Evolutionary conservation across 2,113 vertebrate genomes (phyloP).

Genomic region (Sarotherodon lohbergeri): DNA sequence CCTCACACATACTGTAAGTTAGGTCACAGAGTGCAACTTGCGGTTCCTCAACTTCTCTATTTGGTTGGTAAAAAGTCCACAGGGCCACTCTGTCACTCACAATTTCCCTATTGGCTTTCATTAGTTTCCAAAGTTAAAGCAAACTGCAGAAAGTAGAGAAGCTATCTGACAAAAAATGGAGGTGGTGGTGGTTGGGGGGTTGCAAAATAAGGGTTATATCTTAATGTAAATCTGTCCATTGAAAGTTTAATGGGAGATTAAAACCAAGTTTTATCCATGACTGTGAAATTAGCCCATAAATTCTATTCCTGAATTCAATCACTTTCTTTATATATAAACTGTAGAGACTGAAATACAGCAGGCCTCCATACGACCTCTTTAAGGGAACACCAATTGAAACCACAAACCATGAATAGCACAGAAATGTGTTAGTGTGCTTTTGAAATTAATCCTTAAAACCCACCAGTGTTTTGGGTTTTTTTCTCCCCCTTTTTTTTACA

Average conservation of each 20-base stretch:
- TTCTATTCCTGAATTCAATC: conserved; percentile 39
- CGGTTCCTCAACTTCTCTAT: conserved; percentile 7
- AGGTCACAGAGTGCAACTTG: neutral
- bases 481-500: conserved; percentile 8
- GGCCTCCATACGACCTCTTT: conserved; percentile 35
- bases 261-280: conserved; percentile 3
- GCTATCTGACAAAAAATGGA: neutral
- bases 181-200: neutral
- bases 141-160: neutral
- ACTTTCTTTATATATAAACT: conserved; percentile 21
- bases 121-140: conserved; percentile 18
- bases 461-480: conserved; percentile 16
- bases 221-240: neutral
- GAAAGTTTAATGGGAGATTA: neutral
- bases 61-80: conserved; percentile 9
- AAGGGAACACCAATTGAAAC: conserved; percentile 54
- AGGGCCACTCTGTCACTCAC: conserved; percentile 15
- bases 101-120: conserved; percentile 2
- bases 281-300: conserved; percentile 26
- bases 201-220: neutral
- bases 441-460: conserved; percentile 62
- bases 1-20: neutral
- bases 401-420: conserved; percentile 57
- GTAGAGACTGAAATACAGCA: conserved; percentile 42
- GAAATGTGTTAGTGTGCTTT: conserved; percentile 69